phyloP scores from a whole-genome alignment of 2,797 vertebrate species.

The Serranus cabrilla region DNA sequence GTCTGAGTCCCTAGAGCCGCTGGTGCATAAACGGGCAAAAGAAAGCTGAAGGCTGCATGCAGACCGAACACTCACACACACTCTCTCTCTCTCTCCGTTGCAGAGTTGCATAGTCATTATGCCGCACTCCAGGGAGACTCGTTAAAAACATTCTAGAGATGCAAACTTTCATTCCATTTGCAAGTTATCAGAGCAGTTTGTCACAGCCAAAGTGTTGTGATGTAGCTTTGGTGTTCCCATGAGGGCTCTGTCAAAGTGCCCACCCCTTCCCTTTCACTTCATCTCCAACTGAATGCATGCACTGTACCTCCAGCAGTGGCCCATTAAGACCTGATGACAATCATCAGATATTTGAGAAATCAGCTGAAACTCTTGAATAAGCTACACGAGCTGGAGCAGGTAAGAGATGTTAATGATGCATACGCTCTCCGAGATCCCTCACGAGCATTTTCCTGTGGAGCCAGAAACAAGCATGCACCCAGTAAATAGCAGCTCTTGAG shows the following conservation, averaged over 20 bases:
- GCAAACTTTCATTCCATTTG: constrained; percentile 82
- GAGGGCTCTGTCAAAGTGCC: constrained; percentile 59
- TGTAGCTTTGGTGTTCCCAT: constrained; percentile 65
- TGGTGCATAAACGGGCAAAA: constrained; percentile 74
- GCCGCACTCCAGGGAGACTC: constrained; percentile 75
- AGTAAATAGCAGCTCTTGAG: constrained; percentile 55
- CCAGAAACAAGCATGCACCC: constrained; percentile 31
- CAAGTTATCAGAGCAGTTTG: constrained; percentile 75
- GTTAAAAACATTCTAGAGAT: constrained; percentile 82
- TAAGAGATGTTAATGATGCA: constrained; percentile 23
- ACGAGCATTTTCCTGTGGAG: constrained; percentile 33
- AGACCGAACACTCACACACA: constrained; percentile 49
- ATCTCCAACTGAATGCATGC: constrained; percentile 25
- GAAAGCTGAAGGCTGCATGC: constrained; percentile 66
- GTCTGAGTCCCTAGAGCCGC: constrained; percentile 68
- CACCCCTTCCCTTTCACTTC: constrained; percentile 32
- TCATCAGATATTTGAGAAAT: constrained; percentile 46
- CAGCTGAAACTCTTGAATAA: constrained; percentile 37
- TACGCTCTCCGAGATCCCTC: constrained; percentile 17
- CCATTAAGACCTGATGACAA: constrained; percentile 44
- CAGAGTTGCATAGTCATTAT: constrained; percentile 73
- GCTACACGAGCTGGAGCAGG: constrained; percentile 24
- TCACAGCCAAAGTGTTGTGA: constrained; percentile 77
- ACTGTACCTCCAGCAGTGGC: constrained; percentile 29
- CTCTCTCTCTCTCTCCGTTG: constrained; percentile 28